Evolutionary conservation across 2,888 invertebrate genomes (phyloP).

Genomic region (Pseudococcus jackbeardsleyi): DNA sequence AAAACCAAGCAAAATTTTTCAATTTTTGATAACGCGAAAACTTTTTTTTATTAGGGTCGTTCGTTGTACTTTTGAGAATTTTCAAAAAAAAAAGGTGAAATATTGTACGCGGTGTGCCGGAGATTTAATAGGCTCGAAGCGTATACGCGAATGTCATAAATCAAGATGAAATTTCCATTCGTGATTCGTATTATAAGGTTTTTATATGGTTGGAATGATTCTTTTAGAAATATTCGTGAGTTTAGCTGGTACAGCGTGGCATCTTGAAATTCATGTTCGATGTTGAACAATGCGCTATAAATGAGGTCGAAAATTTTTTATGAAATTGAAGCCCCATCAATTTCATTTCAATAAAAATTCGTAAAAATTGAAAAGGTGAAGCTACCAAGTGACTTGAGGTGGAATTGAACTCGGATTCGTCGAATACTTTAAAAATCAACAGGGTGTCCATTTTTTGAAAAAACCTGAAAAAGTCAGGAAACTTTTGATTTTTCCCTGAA

Average conservation of each 20-base stretch:
- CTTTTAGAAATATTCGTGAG: not conserved
- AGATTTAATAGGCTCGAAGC: conserved; percentile 17
- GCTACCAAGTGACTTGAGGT: no score
- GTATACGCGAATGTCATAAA: not conserved
- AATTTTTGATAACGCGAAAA: conserved; percentile 17
- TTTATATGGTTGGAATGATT: not conserved
- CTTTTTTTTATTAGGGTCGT: not conserved
- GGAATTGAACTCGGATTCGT: no score
- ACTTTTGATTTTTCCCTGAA: no score
- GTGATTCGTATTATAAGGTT: not conserved
- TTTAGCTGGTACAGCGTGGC: not conserved
- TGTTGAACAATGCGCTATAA: not conserved
- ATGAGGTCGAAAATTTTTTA: no score
- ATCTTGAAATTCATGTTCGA: not conserved
- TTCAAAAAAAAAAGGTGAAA: not conserved
- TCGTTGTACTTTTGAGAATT: not conserved
- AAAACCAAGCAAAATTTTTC: not conserved
- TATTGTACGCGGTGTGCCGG: not conserved
- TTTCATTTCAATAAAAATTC: no score
- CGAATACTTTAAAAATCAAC: no score
- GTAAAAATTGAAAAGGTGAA: no score
- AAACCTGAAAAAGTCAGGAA: no score
- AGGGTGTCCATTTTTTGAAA: no score
- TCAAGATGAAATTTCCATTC: conserved; percentile 12
- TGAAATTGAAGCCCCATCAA: no score